Percentiles rank a stretch among this genome's conserved stretches.
These are phyloP conservation scores for Labeo calbasu DNA, from an alignment of 2,797 vertebrate genomes.

Conservation along the genomic window DNA sequence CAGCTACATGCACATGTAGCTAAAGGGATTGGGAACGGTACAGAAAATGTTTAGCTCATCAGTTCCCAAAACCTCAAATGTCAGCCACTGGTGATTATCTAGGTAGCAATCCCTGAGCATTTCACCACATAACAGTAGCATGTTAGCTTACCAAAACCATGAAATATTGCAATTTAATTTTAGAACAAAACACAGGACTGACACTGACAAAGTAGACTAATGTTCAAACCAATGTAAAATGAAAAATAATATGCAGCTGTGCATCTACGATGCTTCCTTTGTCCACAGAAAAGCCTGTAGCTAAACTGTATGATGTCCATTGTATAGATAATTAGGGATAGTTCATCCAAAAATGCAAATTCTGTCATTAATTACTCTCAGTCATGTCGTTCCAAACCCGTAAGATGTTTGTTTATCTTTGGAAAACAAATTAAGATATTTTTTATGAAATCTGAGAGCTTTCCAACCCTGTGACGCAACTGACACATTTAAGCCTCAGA, in stretches of 20 bases:
- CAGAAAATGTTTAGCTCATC: neutral
- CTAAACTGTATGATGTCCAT: too few relatives aligned
- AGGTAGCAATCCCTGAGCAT: slow-evolving; percentile 53
- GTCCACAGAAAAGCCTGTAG: neutral
- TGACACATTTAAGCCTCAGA: too few relatives aligned
- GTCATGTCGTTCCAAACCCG: too few relatives aligned
- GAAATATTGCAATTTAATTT: slow-evolving; percentile 24
- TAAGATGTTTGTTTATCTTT: too few relatives aligned
- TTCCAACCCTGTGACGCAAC: too few relatives aligned
- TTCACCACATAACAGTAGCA: slow-evolving; percentile 19
- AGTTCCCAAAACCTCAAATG: slow-evolving; percentile 38
- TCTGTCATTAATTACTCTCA: too few relatives aligned
- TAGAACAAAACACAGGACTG: neutral
- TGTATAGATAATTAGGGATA: too few relatives aligned
- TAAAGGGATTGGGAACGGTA: neutral
- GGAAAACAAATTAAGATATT: too few relatives aligned
- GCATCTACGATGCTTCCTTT: neutral
- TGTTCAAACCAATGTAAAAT: neutral
- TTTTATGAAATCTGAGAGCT: too few relatives aligned
- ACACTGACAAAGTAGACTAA: neutral
- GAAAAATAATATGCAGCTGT: neutral
- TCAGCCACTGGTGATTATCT: slow-evolving; percentile 34
- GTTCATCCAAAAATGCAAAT: too few relatives aligned
- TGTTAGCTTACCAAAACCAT: neutral
- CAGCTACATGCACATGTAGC: slow-evolving; percentile 1